Percentiles rank a stretch among this genome's conserved stretches.
Conservation (phyloP, 2,888 invertebrate species). For the Eledona agricola region DNA sequence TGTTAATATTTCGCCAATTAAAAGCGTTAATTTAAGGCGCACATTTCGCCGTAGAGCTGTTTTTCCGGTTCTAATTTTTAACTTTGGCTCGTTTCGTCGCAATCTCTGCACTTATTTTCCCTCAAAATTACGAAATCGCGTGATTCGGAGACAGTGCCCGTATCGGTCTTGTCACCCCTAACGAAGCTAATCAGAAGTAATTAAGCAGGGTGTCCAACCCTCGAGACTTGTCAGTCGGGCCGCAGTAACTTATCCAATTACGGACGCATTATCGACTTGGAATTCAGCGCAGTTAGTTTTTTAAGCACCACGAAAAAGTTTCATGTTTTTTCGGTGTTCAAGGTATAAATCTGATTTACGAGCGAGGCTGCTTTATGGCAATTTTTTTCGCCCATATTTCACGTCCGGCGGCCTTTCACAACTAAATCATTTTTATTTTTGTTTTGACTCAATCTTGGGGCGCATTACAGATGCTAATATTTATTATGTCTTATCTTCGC, state of each 20-base stretch:
- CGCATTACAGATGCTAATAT: too few relatives aligned
- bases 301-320: constrained; percentile 10
- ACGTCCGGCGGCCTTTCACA: neutral
- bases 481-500: constrained; percentile 22
- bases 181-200: constrained; percentile 35
- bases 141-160: too few relatives aligned
- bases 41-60: too few relatives aligned
- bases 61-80: too few relatives aligned
- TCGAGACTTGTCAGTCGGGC: constrained; percentile 27
- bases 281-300: neutral
- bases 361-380: constrained; percentile 17
- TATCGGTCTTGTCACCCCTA: constrained; percentile 16
- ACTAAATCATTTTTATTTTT: constrained; percentile 13
- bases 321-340: constrained; percentile 24
- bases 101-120: too few relatives aligned
- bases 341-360: constrained; percentile 31
- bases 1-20: too few relatives aligned
- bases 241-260: constrained; percentile 26
- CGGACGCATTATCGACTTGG: constrained; percentile 19
- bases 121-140: too few relatives aligned
- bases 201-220: constrained; percentile 26
- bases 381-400: constrained; percentile 13
- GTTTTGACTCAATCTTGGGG: constrained; percentile 13
- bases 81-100: too few relatives aligned
- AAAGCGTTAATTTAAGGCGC: too few relatives aligned